phyloP scores from a whole-genome alignment of 2,888 invertebrate species.

The Leptopterna dolabrata region DNA sequence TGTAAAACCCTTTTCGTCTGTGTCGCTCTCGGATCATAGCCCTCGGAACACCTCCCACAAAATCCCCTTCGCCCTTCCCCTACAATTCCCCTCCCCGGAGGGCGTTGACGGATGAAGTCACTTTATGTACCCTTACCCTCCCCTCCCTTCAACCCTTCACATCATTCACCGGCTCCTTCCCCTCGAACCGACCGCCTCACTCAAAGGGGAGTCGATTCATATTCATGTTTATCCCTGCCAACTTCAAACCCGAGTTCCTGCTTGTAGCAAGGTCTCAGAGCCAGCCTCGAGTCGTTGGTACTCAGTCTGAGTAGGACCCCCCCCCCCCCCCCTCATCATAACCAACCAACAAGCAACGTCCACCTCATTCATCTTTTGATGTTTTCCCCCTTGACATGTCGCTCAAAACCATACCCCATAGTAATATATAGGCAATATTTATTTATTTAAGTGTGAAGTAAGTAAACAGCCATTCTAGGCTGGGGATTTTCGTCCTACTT shows the following conservation, averaged over 20 bases:
- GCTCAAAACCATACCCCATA: no score
- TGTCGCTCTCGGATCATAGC: neutral
- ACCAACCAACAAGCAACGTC: no score
- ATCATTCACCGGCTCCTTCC: neutral
- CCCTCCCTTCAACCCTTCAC: neutral
- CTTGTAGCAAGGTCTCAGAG: neutral
- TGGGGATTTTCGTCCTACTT: no score
- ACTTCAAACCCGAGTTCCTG: neutral
- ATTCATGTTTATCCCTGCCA: conserved; percentile 51
- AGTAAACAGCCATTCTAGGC: no score
- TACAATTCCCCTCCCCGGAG: conserved; percentile 3
- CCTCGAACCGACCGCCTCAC: neutral
- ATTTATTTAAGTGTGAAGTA: no score
- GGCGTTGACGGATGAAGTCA: conserved; percentile 47
- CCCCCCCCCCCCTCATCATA: no score
- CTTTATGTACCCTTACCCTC: conserved; percentile 25
- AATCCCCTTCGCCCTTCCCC: neutral
- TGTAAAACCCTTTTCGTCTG: conserved; percentile 19
- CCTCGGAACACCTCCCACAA: neutral
- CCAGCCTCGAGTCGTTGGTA: neutral
- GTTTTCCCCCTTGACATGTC: no score
- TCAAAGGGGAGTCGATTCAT: conserved; percentile 50
- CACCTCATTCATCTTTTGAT: no score
- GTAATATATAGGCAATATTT: no score
- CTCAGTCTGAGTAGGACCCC: neutral